Base-by-base conservation (phyloP, 1,140 invertebrate species). In the Telenomus remus region DNA sequence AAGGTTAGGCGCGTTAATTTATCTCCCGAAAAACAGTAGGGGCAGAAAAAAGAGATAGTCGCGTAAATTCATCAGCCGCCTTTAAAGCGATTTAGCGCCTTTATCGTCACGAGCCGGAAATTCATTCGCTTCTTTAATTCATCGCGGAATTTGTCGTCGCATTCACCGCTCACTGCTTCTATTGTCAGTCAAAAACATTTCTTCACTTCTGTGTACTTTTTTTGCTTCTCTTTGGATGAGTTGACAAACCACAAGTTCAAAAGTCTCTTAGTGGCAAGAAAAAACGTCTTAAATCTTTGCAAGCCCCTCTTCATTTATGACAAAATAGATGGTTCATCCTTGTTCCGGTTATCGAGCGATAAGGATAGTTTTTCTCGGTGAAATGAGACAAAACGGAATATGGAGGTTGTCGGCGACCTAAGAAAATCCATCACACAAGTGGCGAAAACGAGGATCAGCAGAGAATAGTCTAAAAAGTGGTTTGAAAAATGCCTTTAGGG, bases 1-100 rank as follows among this genome's bases (percentile, higher is more conserved):
- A 69, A 70, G 60, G 65, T 70, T 70, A 56, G 73, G 55, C 60
- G 48, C 54, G 60, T 76, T 70, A 65, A 76, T 76, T 69, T 61
- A 64, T 60, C 55, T 61, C 50, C 47, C 48, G 9, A 60, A 47
- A 57, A 55, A 63, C 9, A 37, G 34, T 1, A 57, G 19, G 42
- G 12, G 56, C 34, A 47, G 19, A 33, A 12, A 33, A 53, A 47
- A 59, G 51, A 64, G 13, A 46, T 42, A 19, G 59, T 46, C 53
- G 57, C 48, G 33, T 35, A 33, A 43, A 48, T 70, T 71, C 53
- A 61, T 63, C 59, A 64, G 59, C 63, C 34, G 5, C 42, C 33
- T 48, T 55, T 49, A 42, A 61, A 43, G 57, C 50, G 16, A 48
- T 48, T 48, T 48, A 27, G 9, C 16, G 9, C 16, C 16, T 48